Conservation (phyloP, 2,888 invertebrate species). For the Drosophila cognata region DNA sequence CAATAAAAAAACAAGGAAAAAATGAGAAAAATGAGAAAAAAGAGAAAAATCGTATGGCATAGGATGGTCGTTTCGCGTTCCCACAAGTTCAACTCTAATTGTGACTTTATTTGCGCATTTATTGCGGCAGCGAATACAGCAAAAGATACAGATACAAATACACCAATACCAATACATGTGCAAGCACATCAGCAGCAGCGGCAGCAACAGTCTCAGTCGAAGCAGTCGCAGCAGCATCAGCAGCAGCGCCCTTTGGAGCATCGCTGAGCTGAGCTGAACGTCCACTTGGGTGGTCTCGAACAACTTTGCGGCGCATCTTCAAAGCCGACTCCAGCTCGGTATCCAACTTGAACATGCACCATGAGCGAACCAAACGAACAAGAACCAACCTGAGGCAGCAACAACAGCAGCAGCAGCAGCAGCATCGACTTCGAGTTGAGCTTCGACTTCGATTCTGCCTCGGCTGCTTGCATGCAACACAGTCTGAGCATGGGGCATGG, state of each 20-base stretch:
- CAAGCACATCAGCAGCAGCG: not conserved
- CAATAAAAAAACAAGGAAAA: constrained; percentile 34
- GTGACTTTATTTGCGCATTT: constrained; percentile 83
- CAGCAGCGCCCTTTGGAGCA: constrained; percentile 57
- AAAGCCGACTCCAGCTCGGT: constrained; percentile 68
- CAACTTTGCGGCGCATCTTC: constrained; percentile 83
- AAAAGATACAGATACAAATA: constrained; percentile 49
- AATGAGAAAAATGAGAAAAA: constrained; percentile 6
- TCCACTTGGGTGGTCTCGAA: constrained; percentile 84
- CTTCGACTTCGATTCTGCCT: constrained; percentile 22
- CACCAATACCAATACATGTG: constrained; percentile 7
- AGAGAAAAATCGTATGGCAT: constrained; percentile 34
- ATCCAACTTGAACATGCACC: constrained; percentile 82
- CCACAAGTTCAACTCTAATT: constrained; percentile 82
- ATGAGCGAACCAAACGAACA: constrained; percentile 58
- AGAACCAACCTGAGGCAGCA: constrained; percentile 53
- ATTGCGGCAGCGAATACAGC: constrained; percentile 60
- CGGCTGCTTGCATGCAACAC: constrained; percentile 45
- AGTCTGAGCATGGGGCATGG: constrained; percentile 29
- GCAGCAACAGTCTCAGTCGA: not conserved
- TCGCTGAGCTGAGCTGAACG: constrained; percentile 51
- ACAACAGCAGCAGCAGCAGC: not conserved
- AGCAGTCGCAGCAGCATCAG: not conserved
- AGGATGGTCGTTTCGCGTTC: constrained; percentile 62
- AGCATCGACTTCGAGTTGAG: constrained; percentile 5